Conservation (phyloP, 2,113 vertebrate species). For the Albula glossodonta region DNA sequence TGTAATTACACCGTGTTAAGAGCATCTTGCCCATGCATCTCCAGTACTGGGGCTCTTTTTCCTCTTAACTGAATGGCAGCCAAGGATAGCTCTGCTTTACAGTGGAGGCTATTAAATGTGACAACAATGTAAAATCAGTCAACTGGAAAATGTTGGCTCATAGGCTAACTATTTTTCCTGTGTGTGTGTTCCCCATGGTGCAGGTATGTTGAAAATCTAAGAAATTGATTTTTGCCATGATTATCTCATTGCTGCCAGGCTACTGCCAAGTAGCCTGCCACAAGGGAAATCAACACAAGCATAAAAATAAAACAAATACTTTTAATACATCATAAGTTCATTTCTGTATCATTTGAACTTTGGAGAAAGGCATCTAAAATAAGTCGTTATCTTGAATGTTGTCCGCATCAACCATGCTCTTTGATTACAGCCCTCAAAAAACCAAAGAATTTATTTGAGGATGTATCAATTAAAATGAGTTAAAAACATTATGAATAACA, state of each 20-base stretch:
- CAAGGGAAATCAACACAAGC: neutral
- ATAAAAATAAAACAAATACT: neutral
- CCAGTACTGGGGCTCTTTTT: slow-evolving; percentile 40
- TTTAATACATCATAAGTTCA: neutral
- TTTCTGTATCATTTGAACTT: no score
- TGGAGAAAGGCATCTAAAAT: neutral
- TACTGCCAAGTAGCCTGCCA: neutral
- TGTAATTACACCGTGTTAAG: slow-evolving; percentile 67
- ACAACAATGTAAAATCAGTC: slow-evolving; percentile 26
- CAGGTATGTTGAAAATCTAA: slow-evolving; percentile 32
- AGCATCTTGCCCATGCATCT: slow-evolving; percentile 56
- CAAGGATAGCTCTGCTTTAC: neutral
- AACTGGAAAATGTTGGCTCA: slow-evolving; percentile 27
- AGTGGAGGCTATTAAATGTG: slow-evolving; percentile 25
- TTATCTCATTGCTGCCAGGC: neutral
- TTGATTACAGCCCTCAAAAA: neutral
- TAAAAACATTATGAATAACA: neutral
- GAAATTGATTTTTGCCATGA: slow-evolving; percentile 12
- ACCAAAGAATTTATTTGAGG: no score
- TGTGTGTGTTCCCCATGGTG: slow-evolving; percentile 19
- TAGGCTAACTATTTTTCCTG: slow-evolving; percentile 12
- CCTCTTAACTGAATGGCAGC: slow-evolving; percentile 37
- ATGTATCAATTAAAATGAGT: no score
- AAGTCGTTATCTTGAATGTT: neutral
- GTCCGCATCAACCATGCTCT: neutral